Conservation (phyloP, 1,140 invertebrate species). For the Pectinophora gossypiella region DNA sequence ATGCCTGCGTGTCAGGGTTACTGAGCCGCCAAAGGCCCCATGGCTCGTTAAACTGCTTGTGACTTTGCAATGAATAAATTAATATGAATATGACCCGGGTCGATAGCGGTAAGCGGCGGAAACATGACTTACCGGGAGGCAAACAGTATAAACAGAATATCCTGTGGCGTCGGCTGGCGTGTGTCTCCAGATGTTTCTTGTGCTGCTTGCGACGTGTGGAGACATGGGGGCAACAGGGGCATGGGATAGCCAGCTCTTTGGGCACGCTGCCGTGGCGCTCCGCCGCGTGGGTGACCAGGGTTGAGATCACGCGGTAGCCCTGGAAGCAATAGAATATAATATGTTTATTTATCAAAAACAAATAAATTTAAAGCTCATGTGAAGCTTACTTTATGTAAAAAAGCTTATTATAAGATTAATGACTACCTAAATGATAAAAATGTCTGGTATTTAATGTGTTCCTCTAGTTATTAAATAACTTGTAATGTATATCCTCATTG, state of each 20-base stretch:
- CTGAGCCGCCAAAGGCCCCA: no score
- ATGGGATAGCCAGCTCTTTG: conserved; percentile 38
- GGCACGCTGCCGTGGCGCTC: conserved; percentile 48
- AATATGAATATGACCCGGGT: no score
- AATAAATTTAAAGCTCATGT: no score
- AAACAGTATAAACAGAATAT: conserved; percentile 60
- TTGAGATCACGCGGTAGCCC: conserved; percentile 60
- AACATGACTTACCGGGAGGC: conserved; percentile 35
- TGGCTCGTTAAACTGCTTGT: no score
- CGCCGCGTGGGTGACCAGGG: conserved; percentile 41
- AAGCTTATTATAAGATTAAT: no score
- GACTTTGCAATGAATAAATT: no score
- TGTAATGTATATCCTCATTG: no score
- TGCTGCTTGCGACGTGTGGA: conserved; percentile 53
- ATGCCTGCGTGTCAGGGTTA: conserved; percentile 60
- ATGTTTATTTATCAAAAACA: no score
- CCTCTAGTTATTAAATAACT: no score
- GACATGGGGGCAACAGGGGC: conserved; percentile 61
- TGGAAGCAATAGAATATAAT: conserved; percentile 26
- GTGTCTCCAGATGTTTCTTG: conserved; percentile 52
- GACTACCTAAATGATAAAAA: no score
- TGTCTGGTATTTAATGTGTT: no score
- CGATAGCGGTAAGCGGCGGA: neutral
- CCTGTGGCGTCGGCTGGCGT: conserved; percentile 38
- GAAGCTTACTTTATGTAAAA: no score